phyloP scores from a whole-genome alignment of 2,797 vertebrate genomes.

The Sylvia borin region DNA sequence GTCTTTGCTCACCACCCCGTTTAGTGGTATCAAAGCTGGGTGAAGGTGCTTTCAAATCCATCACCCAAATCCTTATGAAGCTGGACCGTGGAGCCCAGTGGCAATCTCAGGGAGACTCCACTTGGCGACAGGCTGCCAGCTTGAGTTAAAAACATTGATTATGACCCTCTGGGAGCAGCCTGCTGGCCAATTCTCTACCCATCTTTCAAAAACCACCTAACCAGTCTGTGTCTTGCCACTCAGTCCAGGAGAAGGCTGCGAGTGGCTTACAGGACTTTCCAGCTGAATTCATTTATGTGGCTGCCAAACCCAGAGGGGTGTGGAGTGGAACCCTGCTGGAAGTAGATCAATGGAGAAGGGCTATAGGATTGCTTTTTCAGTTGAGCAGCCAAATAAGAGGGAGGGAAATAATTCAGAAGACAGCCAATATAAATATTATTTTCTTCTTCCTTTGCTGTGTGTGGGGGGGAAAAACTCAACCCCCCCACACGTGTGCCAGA shows the following conservation, averaged over 20 bases:
- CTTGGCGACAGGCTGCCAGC: neutral
- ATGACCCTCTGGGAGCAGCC: neutral
- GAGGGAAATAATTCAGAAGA: neutral
- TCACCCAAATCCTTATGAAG: neutral
- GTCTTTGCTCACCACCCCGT: neutral
- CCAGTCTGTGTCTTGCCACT: neutral
- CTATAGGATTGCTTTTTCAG: neutral
- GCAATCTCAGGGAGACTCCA: neutral
- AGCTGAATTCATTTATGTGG: neutral
- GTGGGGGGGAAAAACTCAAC: neutral
- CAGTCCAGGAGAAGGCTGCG: neutral
- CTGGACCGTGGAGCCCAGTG: accelerated
- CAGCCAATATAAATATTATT: neutral
- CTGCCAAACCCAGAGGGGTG: neutral
- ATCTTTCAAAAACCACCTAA: neutral
- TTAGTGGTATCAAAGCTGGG: neutral
- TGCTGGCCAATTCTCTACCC: neutral
- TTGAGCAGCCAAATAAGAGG: neutral
- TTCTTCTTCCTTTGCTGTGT: neutral
- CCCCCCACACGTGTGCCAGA: neutral
- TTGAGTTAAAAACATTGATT: neutral
- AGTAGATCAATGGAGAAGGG: neutral
- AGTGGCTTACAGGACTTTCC: neutral
- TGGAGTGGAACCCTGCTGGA: neutral
- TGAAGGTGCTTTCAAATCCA: neutral